Base-by-base conservation (phyloP, 2,797 vertebrate genomes). In the Glossophaga mutica region DNA sequence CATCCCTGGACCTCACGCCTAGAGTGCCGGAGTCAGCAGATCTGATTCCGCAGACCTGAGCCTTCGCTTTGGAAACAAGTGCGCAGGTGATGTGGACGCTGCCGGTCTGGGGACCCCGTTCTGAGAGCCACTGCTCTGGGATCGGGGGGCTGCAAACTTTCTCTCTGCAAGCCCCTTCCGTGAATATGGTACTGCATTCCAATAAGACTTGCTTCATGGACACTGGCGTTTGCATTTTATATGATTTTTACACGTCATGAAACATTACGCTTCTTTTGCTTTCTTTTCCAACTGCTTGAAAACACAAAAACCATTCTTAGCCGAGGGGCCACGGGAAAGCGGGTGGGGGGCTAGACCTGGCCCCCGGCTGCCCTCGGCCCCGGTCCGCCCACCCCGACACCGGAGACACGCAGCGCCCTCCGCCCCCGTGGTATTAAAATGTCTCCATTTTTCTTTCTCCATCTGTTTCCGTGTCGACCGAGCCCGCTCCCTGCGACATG, bases 381-480 rank as follows among this genome's bases (percentile, higher is more conserved):
- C 8, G 3, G 59, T 55, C 22, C 37, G 39, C 12, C 52, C 34
- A n/a, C 6, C 19, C 29, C 21, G 1, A 29, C 4, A n/a, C 34
- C 19, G 34, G 32, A 70, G 6, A 82, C 77, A 70, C 0, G 26
- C 93, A 74, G 91, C 32, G 79, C 48, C 52, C 93, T 42, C 34
- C 42, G 93, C 91, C 94, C 83, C 84, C 89, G 59, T 39, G 94
- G 71, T 0, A 85, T 87, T 94, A 57, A 79, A 90, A 92, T 9
- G 68, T 46, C 81, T 97, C 95, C 86, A 55, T 81, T 87, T 97
- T 96, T 95, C 96, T 94, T 73, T 97, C 96, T 94, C 73, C 92
- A 86, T 96, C 83, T 97, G 94, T 83, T 98, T 96, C 94, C 97
- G 87, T 62, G 94, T 78, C 76, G 46, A 93, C 2, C 11, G 77